Percentiles rank a stretch among this genome's conserved stretches.
Evolutionary conservation across 2,113 vertebrate species (phyloP).

Genomic region (Loxodonta africana): DNA sequence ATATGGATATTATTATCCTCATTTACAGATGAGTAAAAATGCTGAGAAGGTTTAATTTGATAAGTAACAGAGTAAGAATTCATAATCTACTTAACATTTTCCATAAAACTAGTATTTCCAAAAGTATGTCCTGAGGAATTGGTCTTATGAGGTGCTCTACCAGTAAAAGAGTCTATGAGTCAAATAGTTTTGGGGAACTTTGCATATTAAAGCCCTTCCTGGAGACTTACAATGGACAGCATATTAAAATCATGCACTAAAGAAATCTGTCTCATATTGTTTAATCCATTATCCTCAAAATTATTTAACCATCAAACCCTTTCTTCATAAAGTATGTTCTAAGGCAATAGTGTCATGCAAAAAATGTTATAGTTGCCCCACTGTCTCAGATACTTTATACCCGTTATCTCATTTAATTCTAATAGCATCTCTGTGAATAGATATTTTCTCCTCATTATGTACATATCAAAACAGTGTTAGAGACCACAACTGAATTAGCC

Average conservation of each 20-base stretch:
- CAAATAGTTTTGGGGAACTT: slow-evolving; percentile 10
- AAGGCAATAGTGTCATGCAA: background rate
- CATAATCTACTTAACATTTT: slow-evolving; percentile 25
- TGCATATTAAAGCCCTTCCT: background rate
- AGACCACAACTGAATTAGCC: background rate
- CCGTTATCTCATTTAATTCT: background rate
- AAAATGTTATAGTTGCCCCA: background rate
- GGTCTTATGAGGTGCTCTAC: background rate
- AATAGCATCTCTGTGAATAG: background rate
- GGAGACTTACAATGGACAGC: background rate
- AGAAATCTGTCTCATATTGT: background rate
- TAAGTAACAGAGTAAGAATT: background rate
- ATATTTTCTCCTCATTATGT: background rate
- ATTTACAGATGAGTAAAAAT: slow-evolving; percentile 41
- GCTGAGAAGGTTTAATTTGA: slow-evolving; percentile 41
- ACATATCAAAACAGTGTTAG: background rate
- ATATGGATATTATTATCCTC: background rate
- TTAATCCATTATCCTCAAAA: background rate
- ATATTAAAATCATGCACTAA: background rate
- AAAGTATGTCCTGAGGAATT: background rate
- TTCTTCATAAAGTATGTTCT: background rate
- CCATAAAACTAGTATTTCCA: background rate
- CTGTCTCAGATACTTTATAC: background rate
- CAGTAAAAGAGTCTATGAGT: background rate
- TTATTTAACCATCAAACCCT: background rate